Evolutionary conservation across 2,113 vertebrate genomes (phyloP).

Genomic region (Callorhinus ursinus): DNA sequence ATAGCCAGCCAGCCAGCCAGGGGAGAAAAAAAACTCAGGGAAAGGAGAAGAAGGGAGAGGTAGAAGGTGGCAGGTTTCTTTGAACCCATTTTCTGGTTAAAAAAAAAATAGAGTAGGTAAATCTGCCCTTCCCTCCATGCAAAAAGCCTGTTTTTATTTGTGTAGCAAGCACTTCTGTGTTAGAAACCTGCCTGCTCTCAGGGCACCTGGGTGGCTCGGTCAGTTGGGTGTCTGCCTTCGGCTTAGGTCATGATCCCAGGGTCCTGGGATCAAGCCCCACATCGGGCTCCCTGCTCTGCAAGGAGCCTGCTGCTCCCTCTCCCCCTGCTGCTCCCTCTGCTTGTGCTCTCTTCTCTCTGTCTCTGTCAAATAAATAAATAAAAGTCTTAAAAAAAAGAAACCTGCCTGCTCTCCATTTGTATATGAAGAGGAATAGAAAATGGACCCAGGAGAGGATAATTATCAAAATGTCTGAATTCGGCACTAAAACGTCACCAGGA

Average conservation of each 20-base stretch:
- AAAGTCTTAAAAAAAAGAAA: no score
- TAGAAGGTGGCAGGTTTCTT: conserved; percentile 1
- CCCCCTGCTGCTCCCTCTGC: no score
- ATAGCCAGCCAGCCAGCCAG: neutral
- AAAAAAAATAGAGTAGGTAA: neutral
- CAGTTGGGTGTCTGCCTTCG: no score
- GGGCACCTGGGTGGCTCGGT: no score
- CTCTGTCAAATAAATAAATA: no score
- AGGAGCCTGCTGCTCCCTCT: no score
- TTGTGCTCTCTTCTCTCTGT: no score
- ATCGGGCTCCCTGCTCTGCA: no score
- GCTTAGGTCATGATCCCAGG: no score
- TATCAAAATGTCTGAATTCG: conserved; percentile 23
- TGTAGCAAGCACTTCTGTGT: neutral
- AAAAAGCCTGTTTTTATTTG: conserved; percentile 6
- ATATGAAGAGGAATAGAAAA: conserved; percentile 6
- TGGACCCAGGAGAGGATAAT: neutral
- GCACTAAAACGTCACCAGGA: neutral
- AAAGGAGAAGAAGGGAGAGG: neutral
- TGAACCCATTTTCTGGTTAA: conserved; percentile 48
- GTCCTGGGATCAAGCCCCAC: no score
- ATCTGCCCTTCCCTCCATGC: neutral
- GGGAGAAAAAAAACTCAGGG: conserved; percentile 12
- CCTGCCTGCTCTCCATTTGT: neutral
- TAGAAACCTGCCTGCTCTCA: neutral